These are phyloP conservation scores for Acleris emargana DNA, from an alignment of 2,888 invertebrate genomes.

Conservation along the genomic window DNA sequence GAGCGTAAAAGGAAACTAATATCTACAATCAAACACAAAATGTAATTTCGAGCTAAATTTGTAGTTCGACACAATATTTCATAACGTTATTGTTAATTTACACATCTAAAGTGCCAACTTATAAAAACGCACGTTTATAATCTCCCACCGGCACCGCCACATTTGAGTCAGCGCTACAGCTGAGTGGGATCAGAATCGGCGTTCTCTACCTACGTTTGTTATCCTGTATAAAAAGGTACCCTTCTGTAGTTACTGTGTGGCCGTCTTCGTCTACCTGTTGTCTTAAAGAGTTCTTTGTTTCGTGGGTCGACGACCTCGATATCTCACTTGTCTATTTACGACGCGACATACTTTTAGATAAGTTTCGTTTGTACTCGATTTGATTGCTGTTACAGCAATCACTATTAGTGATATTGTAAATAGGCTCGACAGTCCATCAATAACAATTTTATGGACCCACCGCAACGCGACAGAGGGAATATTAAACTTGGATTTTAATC, in stretches of 20 bases:
- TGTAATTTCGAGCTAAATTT: too few species aligned
- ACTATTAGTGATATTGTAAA: slow-evolving; percentile 6
- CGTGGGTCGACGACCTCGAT: slow-evolving; percentile 63
- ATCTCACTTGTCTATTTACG: slow-evolving; percentile 61
- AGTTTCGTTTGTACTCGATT: slow-evolving; percentile 21
- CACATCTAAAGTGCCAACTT: background rate
- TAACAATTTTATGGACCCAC: slow-evolving; percentile 29
- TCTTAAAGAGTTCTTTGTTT: slow-evolving; percentile 59
- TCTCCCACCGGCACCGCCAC: background rate
- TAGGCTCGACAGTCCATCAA: slow-evolving; percentile 22
- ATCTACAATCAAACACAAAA: too few species aligned
- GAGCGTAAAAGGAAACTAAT: too few species aligned
- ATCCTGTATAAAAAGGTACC: slow-evolving; percentile 34
- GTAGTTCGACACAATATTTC: too few species aligned
- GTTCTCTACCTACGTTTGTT: slow-evolving; percentile 13
- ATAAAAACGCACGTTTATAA: background rate
- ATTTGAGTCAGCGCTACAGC: background rate
- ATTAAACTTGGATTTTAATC: slow-evolving; percentile 34
- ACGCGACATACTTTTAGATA: slow-evolving; percentile 43
- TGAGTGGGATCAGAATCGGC: slow-evolving; percentile 4
- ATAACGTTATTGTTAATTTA: background rate
- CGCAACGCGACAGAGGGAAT: slow-evolving; percentile 27
- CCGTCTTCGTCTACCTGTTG: slow-evolving; percentile 54
- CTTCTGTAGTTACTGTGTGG: slow-evolving; percentile 36
- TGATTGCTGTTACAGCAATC: slow-evolving; percentile 9